Conservation (phyloP, 1,140 invertebrate species). For the Drosophila willistoni region DNA sequence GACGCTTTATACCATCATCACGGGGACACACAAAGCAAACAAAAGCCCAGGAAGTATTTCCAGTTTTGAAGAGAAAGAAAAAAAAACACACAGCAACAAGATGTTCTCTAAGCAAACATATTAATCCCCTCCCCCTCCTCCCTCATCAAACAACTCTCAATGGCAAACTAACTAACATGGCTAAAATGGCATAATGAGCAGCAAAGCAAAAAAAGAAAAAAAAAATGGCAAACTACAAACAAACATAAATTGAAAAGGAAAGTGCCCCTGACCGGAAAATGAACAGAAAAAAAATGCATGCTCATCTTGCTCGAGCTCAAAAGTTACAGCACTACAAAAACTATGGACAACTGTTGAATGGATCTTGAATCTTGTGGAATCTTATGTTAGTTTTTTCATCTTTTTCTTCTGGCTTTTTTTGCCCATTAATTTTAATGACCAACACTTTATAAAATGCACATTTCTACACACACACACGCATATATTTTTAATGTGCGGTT, state of each 20-base stretch:
- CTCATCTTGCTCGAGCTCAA: slow-evolving; percentile 52
- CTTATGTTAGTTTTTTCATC: slow-evolving; percentile 34
- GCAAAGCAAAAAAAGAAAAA: slow-evolving; percentile 25
- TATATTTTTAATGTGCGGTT: neutral
- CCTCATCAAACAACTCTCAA: slow-evolving; percentile 55
- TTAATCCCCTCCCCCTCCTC: slow-evolving; percentile 51
- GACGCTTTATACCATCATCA: neutral
- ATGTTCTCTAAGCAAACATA: slow-evolving; percentile 52
- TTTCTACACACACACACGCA: neutral
- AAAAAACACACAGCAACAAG: slow-evolving; percentile 6
- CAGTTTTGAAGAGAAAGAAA: neutral
- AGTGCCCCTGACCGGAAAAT: slow-evolving; percentile 76
- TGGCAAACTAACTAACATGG: slow-evolving; percentile 55
- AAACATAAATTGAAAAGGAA: slow-evolving; percentile 70
- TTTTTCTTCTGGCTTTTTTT: slow-evolving; percentile 15
- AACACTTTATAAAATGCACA: slow-evolving; percentile 33
- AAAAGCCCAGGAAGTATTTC: slow-evolving; percentile 58
- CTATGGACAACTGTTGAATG: slow-evolving; percentile 21
- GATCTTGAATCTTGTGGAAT: slow-evolving; percentile 26
- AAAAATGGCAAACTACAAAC: slow-evolving; percentile 32
- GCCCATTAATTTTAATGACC: slow-evolving; percentile 66
- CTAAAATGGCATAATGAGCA: slow-evolving; percentile 74
- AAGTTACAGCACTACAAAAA: slow-evolving; percentile 20
- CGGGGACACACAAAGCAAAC: slow-evolving; percentile 56
- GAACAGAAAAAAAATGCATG: slow-evolving; percentile 55